Percentiles rank a stretch among this genome's conserved stretches.
These are phyloP conservation scores for Notolabrus celidotus DNA, from an alignment of 2,797 vertebrate genomes.

Conservation along the genomic window DNA sequence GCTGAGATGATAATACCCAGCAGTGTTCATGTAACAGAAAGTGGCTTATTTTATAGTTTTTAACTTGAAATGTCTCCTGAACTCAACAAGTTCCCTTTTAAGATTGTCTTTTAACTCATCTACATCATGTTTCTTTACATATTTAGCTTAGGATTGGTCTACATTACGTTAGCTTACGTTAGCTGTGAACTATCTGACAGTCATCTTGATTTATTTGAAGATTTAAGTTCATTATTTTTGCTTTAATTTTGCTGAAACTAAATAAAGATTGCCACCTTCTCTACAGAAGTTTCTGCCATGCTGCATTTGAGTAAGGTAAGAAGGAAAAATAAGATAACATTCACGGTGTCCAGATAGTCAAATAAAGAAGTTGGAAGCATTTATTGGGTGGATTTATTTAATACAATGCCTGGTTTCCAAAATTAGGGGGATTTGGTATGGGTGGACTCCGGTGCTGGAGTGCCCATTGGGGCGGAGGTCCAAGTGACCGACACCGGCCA, in stretches of 20 bases:
- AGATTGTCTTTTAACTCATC: too few relatives aligned
- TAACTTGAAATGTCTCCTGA: background rate
- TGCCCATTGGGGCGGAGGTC: constrained; percentile 92
- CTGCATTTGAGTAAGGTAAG: constrained; percentile 84
- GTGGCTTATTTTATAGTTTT: background rate
- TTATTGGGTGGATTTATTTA: background rate
- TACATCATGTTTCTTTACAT: too few relatives aligned
- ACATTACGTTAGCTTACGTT: too few relatives aligned
- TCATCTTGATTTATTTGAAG: too few relatives aligned
- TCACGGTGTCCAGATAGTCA: background rate
- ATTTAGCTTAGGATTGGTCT: too few relatives aligned
- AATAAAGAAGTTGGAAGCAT: background rate
- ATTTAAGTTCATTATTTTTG: background rate
- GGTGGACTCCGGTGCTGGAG: constrained; percentile 84
- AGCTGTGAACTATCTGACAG: too few relatives aligned
- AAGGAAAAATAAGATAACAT: background rate
- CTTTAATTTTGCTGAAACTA: background rate
- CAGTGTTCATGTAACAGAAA: background rate
- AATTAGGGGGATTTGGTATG: constrained; percentile 95
- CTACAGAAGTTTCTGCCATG: constrained; percentile 72
- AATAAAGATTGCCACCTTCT: background rate
- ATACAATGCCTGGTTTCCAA: background rate
- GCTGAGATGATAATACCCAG: background rate
- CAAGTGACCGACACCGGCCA: constrained; percentile 87
- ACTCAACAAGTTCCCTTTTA: background rate